These are phyloP conservation scores for Alloplasta piceator DNA, from an alignment of 2,888 invertebrate species.

Conservation along the genomic window DNA sequence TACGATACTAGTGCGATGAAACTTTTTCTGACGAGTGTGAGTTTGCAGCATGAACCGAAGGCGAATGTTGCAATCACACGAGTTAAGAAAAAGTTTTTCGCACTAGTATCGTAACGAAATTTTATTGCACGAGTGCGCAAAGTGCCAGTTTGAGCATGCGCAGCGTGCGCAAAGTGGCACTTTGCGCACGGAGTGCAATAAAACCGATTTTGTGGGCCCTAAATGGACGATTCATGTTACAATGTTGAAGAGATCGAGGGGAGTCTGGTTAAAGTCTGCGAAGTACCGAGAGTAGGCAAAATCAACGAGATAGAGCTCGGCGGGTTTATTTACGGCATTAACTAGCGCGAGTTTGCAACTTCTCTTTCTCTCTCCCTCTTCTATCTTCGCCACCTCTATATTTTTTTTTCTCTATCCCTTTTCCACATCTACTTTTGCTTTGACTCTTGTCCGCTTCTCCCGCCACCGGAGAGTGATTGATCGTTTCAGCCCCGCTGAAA, in stretches of 20 bases:
- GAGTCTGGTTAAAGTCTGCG: conserved; percentile 53
- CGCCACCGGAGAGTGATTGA: conserved; percentile 74
- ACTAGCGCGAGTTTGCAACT: conserved; percentile 46
- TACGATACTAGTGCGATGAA: too few relatives aligned
- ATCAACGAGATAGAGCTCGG: conserved; percentile 48
- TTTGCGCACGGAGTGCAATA: too few relatives aligned
- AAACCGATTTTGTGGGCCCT: conserved; percentile 38
- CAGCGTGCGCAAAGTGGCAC: too few relatives aligned
- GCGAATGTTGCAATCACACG: too few relatives aligned
- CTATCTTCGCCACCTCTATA: conserved; percentile 27
- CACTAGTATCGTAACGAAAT: too few relatives aligned
- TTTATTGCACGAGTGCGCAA: too few relatives aligned
- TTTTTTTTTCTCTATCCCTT: conserved; percentile 40
- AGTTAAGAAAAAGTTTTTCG: too few relatives aligned
- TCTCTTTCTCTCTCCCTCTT: conserved; percentile 23
- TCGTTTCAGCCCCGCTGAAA: conserved; percentile 65
- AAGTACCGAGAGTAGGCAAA: conserved; percentile 49
- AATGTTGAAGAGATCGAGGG: conserved; percentile 28
- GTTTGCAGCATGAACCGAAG: too few relatives aligned
- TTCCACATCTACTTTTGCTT: conserved; percentile 54
- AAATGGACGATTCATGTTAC: conserved; percentile 39
- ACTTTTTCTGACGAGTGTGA: too few relatives aligned
- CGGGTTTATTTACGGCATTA: conserved; percentile 62
- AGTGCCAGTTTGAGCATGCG: too few relatives aligned
- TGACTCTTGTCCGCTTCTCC: conserved; percentile 55